Evolutionary conservation across 1,140 invertebrate genomes (phyloP), one percentile per base, ranked within the genome.

Genomic region (Drosophila ficusphila): DNA sequence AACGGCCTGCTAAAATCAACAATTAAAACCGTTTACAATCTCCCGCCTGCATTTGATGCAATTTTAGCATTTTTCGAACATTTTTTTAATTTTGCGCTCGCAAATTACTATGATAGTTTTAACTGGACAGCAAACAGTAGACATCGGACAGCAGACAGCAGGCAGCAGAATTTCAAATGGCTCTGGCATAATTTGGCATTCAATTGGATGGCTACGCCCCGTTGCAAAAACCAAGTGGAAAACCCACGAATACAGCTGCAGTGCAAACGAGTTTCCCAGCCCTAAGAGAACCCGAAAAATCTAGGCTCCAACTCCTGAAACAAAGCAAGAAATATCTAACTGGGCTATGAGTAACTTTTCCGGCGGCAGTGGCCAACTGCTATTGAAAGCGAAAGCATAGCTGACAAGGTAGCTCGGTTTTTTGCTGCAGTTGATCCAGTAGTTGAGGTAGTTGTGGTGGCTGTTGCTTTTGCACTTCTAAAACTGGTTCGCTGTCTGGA

Each of bases 361-460:
- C 47, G 8, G 27, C 27, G 27, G 27, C 8, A 9, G 27, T 29
- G 27, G 27, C 27, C 38, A 54, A 47, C 52, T 29, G 68, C 73
- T 68, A 88, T 72, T 83, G 82, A 90, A 90, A 90, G 88, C 88
- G 88, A 90, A 90, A 90, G 88, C 88, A 79, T 77, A 73, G 70
- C 82, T 79, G 88, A 83, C 88, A 90, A 90, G 88, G 88, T 90
- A 74, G 88, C 82, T 88, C 60, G 75, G 54, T 86, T 73, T 47
- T 47, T 19, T 70, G 62, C 74, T 71, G 21, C 57, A 60, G 48
- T 61, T 62, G 41, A 33, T 77, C 54, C 81, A 70, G 68, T 60
- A 68, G 71, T 64, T 51, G 54, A 11, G 61, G 46, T 51, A 36
- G 51, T 62, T 72, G 39, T 48, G 62, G 57, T 72, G 73, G 41